Conservation (phyloP, 2,888 invertebrate species). For the Hermodice carunculata region DNA sequence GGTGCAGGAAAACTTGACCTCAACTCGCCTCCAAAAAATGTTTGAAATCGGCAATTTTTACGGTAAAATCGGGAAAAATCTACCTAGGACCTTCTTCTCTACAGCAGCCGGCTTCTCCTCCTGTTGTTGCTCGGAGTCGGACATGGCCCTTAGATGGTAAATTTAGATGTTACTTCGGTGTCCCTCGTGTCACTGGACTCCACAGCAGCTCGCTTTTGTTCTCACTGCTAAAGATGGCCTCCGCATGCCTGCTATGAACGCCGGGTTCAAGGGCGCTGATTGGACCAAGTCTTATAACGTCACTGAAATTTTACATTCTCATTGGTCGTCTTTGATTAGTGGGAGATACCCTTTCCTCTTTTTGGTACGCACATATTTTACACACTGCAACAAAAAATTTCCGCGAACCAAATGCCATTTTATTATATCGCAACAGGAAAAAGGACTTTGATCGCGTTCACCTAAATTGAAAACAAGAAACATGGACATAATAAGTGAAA, state of each 20-base stretch:
- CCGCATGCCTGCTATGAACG: constrained; percentile 13
- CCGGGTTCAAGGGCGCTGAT: constrained; percentile 12
- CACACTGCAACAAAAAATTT: too few relatives aligned
- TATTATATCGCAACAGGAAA: too few relatives aligned
- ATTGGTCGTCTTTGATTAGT: too few relatives aligned
- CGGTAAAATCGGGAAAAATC: neutral
- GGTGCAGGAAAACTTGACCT: too few relatives aligned
- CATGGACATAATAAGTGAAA: too few relatives aligned
- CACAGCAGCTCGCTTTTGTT: constrained; percentile 36
- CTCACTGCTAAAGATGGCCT: constrained; percentile 34
- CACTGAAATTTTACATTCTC: too few relatives aligned
- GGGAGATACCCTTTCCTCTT: too few relatives aligned
- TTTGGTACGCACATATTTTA: too few relatives aligned
- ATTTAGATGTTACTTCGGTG: constrained; percentile 28
- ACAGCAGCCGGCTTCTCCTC: constrained; percentile 78
- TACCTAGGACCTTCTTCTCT: constrained; percentile 77
- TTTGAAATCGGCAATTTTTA: neutral
- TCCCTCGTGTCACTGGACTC: constrained; percentile 10
- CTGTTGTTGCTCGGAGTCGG: constrained; percentile 93
- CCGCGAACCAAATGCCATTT: too few relatives aligned
- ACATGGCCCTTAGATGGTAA: constrained; percentile 78
- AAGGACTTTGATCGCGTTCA: too few relatives aligned
- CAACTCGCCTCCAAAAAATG: neutral
- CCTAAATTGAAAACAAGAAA: too few relatives aligned
- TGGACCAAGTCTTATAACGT: constrained; percentile 20